Base-by-base conservation (phyloP, 1,140 invertebrate genomes). In the Micrasema longulum region DNA sequence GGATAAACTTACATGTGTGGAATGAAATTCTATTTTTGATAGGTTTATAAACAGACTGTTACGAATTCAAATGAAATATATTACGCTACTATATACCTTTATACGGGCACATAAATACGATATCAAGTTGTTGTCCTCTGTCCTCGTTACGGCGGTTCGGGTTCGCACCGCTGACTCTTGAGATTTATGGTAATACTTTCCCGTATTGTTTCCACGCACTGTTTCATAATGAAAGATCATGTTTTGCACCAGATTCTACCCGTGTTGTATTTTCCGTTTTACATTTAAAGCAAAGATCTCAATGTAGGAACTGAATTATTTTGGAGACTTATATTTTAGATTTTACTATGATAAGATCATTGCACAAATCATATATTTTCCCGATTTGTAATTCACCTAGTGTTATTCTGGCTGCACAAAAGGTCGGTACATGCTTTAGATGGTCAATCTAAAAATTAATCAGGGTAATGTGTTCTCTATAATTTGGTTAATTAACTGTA, bases 21-120 rank as follows among this genome's bases (percentile, higher is more conserved):
- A 73, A 73, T 69, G 18, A 35, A 41, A 55, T 63, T 73, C 74
- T 76, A 73, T 76, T 76, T 76, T 76, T 76, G 74, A 73, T 76
- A 76, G 60, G 74, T 75, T 75, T 72, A 69, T 72, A 72, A 38
- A 69, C 63, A 53, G 67, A 48, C 36, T 69, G 67, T 69, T 69
- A 48, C 45, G 41, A 53, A 60, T 69, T 69, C 67, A 69, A 47
- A 69, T 41, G 31, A 69, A n/a, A 20, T 22, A 36, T 31, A 26
- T 14, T 41, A n/a, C n/a, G n/a, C n/a, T n/a, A n/a, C n/a, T n/a
- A n/a, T n/a, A n/a, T n/a, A n/a, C n/a, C n/a, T n/a, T n/a, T n/a
- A n/a, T n/a, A n/a, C n/a, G n/a, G n/a, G n/a, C n/a, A n/a, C n/a
- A n/a, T n/a, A n/a, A n/a, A n/a, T n/a, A n/a, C n/a, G n/a, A n/a